Evolutionary conservation across 2,113 vertebrate genomes (phyloP), one percentile per base, ranked within the genome.

Genomic region (Paracanthobrama guichenoti): DNA sequence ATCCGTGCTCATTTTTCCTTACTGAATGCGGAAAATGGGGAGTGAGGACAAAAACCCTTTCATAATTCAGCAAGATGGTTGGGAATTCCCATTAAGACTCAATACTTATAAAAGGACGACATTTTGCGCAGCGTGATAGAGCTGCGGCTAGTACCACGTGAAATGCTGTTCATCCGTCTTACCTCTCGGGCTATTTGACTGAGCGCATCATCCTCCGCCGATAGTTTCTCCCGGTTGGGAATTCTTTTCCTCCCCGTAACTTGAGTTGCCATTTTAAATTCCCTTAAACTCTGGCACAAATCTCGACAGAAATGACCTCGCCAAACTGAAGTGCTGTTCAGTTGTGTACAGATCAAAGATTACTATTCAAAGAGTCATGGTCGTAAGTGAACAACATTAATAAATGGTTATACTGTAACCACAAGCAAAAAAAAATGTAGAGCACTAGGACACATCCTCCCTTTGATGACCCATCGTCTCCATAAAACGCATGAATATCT

Each of bases 171-270:
- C 62, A 4, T 11, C 42, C 20, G 53, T 73, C 93, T 93, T 87
- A 96, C 96, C 96, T 97, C 96, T 9, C 96, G 94, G 18, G 95
- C 96, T 80, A 97, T 96, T 90, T 95, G 95, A 87, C 90, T 95
- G 4, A 97, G 94, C 8, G 96, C 95, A 88, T 96, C 95, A 89
- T 97, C 96, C 91, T 97, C 96, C 9, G 95, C 96, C 2, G 94
- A 93, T 88, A 95, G 89, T 87, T 93, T 95, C 79, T 97, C 96
- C 89, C 92, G 91, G 89, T 95, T 95, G 67, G 95, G 95, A 85
- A 95, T 93, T 91, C 96, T 94, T 91, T 93, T 96, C 87, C 96
- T 88, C 64, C 96, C 96, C 2, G 95, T 87, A 3, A 94, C 95
- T 87, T 95, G 96, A 39, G 95, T 95, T 69, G 94, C 94, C 96